Evolutionary conservation across 2,888 invertebrate species (phyloP).

Genomic region (Pandemis heparana): DNA sequence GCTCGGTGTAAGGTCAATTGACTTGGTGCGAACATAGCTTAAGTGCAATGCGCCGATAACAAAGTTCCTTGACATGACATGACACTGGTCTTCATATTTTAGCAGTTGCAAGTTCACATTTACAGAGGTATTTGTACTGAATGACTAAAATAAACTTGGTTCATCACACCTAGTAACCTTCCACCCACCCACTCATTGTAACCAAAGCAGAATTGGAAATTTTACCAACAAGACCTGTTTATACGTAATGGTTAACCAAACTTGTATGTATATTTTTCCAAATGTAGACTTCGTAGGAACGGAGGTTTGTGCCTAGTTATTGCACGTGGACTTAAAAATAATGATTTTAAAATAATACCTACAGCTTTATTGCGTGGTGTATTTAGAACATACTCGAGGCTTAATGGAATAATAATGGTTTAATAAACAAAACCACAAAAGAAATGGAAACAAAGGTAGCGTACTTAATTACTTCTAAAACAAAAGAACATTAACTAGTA

Average conservation of each 20-base stretch:
- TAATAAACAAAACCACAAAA: not conserved
- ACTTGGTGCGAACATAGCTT: not conserved
- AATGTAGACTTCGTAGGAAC: not conserved
- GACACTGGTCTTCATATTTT: not conserved
- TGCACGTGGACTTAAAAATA: not conserved
- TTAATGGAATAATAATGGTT: constrained; percentile 3
- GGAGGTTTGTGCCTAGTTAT: not conserved
- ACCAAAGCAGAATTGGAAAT: constrained; percentile 24
- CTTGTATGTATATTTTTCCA: not conserved
- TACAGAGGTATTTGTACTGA: constrained; percentile 18
- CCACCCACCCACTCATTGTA: constrained; percentile 22
- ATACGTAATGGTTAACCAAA: not conserved
- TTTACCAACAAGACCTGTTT: not conserved
- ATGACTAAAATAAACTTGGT: constrained; percentile 27
- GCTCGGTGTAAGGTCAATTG: not conserved
- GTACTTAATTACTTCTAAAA: constrained; percentile 5
- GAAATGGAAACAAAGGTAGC: constrained; percentile 4
- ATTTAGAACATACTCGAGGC: not conserved
- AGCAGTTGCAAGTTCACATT: constrained; percentile 25
- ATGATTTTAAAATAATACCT: not conserved
- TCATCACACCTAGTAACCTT: constrained; percentile 23
- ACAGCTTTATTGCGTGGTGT: not conserved
- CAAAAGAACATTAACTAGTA: constrained; percentile 6
- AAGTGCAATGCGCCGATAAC: constrained; percentile 28
- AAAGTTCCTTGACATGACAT: constrained; percentile 25